A percentile compares a stretch with the other conserved stretches of the same genome.
phyloP scores from a whole-genome alignment of 2,113 vertebrate species.

The Cebidichthys violaceus region DNA sequence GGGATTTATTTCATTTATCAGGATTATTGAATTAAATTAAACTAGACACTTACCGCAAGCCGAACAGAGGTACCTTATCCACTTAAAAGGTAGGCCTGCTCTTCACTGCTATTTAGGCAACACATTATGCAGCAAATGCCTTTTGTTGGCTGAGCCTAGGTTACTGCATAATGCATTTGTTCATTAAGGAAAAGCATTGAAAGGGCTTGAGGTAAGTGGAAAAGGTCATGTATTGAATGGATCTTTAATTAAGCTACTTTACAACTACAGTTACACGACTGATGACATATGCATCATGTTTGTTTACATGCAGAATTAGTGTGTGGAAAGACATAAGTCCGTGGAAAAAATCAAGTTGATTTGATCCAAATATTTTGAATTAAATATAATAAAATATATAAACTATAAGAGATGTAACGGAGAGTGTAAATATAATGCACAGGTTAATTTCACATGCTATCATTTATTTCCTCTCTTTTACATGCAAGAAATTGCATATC shows the following conservation, averaged over 20 bases:
- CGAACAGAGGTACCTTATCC: slow-evolving; percentile 81
- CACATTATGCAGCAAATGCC: slow-evolving; percentile 79
- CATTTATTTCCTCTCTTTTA: not conserved
- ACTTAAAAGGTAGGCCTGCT: slow-evolving; percentile 82
- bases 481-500: slow-evolving; percentile 1
- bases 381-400: not conserved
- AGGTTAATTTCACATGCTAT: not conserved
- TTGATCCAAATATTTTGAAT: slow-evolving; percentile 22
- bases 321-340: slow-evolving; percentile 35
- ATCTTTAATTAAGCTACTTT: slow-evolving; percentile 79
- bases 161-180: slow-evolving; percentile 81
- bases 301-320: slow-evolving; percentile 60
- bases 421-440: not conserved
- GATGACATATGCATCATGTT: slow-evolving; percentile 65
- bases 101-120: slow-evolving; percentile 83
- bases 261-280: slow-evolving; percentile 72
- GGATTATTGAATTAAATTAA: slow-evolving; percentile 92
- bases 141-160: slow-evolving; percentile 74
- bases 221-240: slow-evolving; percentile 79
- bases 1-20: slow-evolving; percentile 90
- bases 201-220: slow-evolving; percentile 78
- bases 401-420: not conserved
- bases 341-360: slow-evolving; percentile 6
- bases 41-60: slow-evolving; percentile 85
- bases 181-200: slow-evolving; percentile 74